These are phyloP conservation scores for Amphiprion ocellaris DNA, from an alignment of 2,113 vertebrate species.

Conservation along the genomic window DNA sequence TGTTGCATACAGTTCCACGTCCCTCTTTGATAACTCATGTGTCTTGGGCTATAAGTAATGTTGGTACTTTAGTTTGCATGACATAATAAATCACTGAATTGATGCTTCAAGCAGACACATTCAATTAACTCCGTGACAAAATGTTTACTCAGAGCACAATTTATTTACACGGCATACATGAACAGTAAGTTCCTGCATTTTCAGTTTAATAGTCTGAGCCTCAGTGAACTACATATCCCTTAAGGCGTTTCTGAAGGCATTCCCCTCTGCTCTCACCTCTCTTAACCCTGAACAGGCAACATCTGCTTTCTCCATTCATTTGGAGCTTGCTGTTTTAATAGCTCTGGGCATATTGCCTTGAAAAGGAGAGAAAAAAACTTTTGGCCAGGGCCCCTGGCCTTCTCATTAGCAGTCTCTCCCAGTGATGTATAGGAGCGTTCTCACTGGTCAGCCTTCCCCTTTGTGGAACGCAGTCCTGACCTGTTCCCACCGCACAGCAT, in stretches of 20 bases:
- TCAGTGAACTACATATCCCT: conserved; percentile 64
- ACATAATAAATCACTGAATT: conserved; percentile 18
- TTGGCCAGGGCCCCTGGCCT: conserved; percentile 69
- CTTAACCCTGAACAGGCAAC: conserved; percentile 77
- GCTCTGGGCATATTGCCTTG: conserved; percentile 78
- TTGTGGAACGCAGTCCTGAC: conserved; percentile 77
- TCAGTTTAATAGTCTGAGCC: conserved; percentile 30
- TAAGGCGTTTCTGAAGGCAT: conserved; percentile 61
- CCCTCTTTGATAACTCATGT: conserved; percentile 15
- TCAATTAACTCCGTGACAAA: conserved; percentile 28
- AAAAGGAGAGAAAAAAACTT: conserved; percentile 58
- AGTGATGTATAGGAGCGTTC: conserved; percentile 64
- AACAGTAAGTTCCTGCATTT: conserved; percentile 37
- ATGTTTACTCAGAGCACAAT: conserved; percentile 13
- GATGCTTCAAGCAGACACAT: conserved; percentile 7
- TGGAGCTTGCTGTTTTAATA: conserved; percentile 71
- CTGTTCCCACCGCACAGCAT: conserved; percentile 72
- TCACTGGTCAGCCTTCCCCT: conserved; percentile 76
- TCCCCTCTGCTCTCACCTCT: conserved; percentile 76
- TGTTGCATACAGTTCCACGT: conserved; percentile 7
- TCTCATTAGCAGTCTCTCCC: conserved; percentile 75
- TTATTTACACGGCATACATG: conserved; percentile 39
- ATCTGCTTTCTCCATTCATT: conserved; percentile 82
- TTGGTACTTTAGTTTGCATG: background rate
- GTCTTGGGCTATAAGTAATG: conserved; percentile 2